Percentiles rank a stretch among this genome's conserved stretches.
These are phyloP conservation scores for Limosa lapponica DNA, from an alignment of 2,797 vertebrate species.

Conservation along the genomic window DNA sequence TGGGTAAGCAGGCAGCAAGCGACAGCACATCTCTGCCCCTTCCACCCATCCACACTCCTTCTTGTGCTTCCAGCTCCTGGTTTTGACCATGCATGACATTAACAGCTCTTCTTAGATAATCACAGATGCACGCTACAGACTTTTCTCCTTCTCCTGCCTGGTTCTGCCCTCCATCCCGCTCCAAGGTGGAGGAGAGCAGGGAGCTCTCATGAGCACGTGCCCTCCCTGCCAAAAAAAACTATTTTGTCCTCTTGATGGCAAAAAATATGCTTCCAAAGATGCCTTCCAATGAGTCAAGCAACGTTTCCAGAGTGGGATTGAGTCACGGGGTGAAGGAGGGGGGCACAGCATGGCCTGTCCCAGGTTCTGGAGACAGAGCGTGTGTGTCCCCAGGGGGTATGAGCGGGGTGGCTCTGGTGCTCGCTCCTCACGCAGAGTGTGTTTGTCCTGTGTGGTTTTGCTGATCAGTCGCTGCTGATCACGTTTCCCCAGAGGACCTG, in stretches of 20 bases:
- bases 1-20: fast-evolving
- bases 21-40: not conserved
- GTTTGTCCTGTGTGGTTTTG: not conserved
- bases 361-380: not conserved
- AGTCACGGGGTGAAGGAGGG: fast-evolving
- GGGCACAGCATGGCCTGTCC: not conserved
- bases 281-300: not conserved
- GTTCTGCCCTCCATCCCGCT: not conserved
- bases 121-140: not conserved
- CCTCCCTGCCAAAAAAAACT: not conserved
- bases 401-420: not conserved
- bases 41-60: not conserved
- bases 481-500: not conserved
- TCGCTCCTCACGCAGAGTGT: fast-evolving
- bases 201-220: fast-evolving
- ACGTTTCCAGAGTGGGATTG: not conserved
- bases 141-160: not conserved
- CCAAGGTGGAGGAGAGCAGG: not conserved
- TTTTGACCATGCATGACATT: not conserved
- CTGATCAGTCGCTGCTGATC: not conserved
- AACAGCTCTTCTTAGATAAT: conserved; percentile 19
- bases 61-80: not conserved
- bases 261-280: not conserved
- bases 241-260: not conserved
- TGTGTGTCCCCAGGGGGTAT: fast-evolving